A percentile compares a stretch with the other conserved stretches of the same genome.
phyloP scores from a whole-genome alignment of 2,797 vertebrate species.

The Acomys russatus region DNA sequence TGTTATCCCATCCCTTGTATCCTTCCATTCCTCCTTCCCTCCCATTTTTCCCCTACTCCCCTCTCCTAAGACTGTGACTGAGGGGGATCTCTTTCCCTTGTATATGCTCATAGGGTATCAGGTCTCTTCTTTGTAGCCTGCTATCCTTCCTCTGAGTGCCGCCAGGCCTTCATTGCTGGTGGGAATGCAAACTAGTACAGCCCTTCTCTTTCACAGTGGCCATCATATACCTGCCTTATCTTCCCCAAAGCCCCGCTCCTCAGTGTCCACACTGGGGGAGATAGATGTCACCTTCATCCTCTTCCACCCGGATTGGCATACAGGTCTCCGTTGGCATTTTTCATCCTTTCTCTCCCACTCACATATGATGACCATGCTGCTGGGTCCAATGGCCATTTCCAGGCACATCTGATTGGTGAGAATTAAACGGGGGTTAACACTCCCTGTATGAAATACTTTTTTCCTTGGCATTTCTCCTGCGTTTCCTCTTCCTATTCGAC shows the following conservation, averaged over 20 bases:
- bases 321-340: background rate
- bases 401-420: background rate
- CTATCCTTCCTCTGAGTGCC: too few species aligned
- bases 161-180: too few species aligned
- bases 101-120: too few species aligned
- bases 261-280: background rate
- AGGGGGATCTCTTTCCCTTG: too few species aligned
- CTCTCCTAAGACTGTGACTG: too few species aligned
- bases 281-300: background rate
- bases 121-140: too few species aligned
- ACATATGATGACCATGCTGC: background rate
- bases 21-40: too few species aligned
- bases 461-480: background rate
- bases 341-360: background rate
- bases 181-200: too few species aligned
- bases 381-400: background rate
- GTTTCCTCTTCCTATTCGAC: background rate
- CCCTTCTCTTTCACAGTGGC: background rate
- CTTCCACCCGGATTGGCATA: background rate
- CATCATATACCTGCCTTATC: background rate
- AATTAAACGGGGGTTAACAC: background rate
- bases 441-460: background rate
- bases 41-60: too few species aligned
- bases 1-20: too few species aligned
- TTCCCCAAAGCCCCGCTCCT: background rate